phyloP scores from a whole-genome alignment of 1,140 invertebrate species.

The Periplaneta americana region DNA sequence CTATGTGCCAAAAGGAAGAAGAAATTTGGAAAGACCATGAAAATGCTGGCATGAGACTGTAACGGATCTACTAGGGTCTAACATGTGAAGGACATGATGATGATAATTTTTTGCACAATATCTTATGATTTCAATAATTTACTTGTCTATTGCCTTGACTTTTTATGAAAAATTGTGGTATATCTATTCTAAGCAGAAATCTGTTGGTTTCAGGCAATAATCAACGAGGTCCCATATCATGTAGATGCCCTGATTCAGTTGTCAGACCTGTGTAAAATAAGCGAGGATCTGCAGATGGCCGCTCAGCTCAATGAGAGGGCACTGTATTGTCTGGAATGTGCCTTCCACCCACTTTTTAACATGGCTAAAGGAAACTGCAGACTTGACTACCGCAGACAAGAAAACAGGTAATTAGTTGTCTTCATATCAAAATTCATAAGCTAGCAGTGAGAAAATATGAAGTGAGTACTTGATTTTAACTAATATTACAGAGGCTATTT shows the following conservation, averaged over 20 bases:
- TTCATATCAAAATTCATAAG: background rate
- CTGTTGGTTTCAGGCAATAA: conserved; percentile 57
- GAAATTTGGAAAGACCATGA: no score
- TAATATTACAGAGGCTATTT: background rate
- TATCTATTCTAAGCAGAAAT: no score
- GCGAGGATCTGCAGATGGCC: conserved; percentile 73
- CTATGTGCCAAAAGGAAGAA: no score
- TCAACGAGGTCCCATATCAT: conserved; percentile 74
- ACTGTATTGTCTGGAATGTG: conserved; percentile 68
- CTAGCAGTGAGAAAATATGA: background rate
- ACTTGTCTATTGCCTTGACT: no score
- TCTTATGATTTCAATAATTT: no score
- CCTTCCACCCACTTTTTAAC: conserved; percentile 78
- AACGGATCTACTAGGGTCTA: no score
- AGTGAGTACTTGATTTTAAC: background rate
- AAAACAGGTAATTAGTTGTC: conserved; percentile 75
- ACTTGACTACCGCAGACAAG: conserved; percentile 73
- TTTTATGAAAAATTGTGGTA: no score
- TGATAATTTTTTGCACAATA: no score
- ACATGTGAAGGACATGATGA: no score
- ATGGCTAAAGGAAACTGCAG: conserved; percentile 66
- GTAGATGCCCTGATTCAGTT: conserved; percentile 82
- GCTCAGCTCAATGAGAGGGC: conserved; percentile 74
- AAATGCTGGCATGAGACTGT: no score
- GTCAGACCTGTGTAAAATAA: conserved; percentile 72